Evolutionary conservation across 2,113 vertebrate species (phyloP).

Genomic region (Geococcyx californianus): DNA sequence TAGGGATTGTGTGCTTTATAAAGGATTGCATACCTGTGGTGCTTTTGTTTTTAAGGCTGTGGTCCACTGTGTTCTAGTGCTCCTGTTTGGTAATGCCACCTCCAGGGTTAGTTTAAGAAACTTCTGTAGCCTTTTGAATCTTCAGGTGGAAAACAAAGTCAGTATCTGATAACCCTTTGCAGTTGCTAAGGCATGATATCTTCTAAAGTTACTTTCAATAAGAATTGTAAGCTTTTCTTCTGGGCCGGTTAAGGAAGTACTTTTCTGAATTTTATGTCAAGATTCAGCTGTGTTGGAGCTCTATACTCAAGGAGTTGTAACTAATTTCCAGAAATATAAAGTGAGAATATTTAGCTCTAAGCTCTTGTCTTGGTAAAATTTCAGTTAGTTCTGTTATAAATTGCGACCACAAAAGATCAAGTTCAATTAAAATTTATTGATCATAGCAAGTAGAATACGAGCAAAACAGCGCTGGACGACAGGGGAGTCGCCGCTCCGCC

Average conservation of each 20-base stretch:
- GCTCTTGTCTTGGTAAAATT: neutral
- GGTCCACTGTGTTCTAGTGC: neutral
- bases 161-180: neutral
- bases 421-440: no score
- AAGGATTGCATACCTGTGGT: neutral
- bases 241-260: neutral
- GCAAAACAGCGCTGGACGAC: no score
- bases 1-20: neutral
- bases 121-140: neutral
- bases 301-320: neutral
- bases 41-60: neutral
- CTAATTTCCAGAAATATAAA: neutral
- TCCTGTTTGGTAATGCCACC: neutral
- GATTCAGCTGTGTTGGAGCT: neutral
- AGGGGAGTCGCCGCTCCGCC: no score
- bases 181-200: neutral
- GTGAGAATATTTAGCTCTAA: neutral
- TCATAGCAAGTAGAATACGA: no score
- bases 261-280: neutral
- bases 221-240: neutral
- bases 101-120: neutral
- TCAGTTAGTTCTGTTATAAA: neutral
- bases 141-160: neutral
- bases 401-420: no score
- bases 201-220: neutral